Conservation (phyloP, 2,888 invertebrate species). For the Thereva unica region DNA sequence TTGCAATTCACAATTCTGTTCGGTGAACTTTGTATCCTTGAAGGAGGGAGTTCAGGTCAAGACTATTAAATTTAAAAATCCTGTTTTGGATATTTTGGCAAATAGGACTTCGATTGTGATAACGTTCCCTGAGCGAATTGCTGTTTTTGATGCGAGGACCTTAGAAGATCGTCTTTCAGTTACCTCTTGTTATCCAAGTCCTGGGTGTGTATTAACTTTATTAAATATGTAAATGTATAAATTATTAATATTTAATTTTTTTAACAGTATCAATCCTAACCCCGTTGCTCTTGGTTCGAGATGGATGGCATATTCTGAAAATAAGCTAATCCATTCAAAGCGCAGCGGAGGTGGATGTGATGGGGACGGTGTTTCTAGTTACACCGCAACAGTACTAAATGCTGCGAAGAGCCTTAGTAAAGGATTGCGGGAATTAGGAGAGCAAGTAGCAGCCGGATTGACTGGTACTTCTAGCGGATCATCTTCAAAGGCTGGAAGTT, state of each 20-base stretch:
- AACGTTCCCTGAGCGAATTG: constrained; percentile 86
- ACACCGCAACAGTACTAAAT: constrained; percentile 91
- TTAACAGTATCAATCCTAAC: constrained; percentile 63
- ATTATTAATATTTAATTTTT: not conserved
- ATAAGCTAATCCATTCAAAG: constrained; percentile 76
- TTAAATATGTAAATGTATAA: not conserved
- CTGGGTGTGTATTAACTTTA: constrained; percentile 62
- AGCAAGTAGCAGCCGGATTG: constrained; percentile 88
- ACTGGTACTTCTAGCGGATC: constrained; percentile 66
- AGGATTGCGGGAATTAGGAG: constrained; percentile 85
- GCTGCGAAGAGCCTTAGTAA: constrained; percentile 93
- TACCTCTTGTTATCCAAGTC: constrained; percentile 87
- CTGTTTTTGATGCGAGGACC: constrained; percentile 86
- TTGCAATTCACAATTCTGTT: constrained; percentile 72
- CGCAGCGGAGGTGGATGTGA: constrained; percentile 84
- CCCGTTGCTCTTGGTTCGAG: constrained; percentile 86
- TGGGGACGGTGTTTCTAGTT: constrained; percentile 83
- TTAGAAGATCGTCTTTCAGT: constrained; percentile 85
- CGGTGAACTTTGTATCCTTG: constrained; percentile 83
- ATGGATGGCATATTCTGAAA: constrained; percentile 86
- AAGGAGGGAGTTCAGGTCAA: constrained; percentile 62
- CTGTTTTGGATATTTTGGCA: constrained; percentile 84
- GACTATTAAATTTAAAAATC: constrained; percentile 90
- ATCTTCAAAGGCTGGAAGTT: constrained; percentile 59
- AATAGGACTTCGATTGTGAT: constrained; percentile 86